Conservation (phyloP, 1,140 invertebrate species). For the Drosophila mauritiana region DNA sequence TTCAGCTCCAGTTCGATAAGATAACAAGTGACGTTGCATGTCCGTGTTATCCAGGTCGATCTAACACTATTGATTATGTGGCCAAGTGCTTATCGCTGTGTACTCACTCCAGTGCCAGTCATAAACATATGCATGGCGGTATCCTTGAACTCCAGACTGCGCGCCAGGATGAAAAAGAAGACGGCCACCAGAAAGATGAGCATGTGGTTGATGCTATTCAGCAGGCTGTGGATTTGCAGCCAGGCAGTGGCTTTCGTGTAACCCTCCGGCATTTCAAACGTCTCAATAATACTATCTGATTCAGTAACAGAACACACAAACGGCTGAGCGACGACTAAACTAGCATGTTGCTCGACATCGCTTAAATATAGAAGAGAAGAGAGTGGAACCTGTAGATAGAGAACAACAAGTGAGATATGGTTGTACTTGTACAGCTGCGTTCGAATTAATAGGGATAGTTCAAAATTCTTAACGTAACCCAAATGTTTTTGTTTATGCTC, state of each 20-base stretch:
- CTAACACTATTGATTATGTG: conserved; percentile 9
- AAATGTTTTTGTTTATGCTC: background rate
- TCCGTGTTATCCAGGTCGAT: conserved; percentile 7
- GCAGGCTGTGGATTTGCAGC: conserved; percentile 70
- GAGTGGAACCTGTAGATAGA: conserved; percentile 1
- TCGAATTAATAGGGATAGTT: background rate
- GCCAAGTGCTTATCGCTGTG: background rate
- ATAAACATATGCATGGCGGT: conserved; percentile 82
- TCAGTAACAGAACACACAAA: background rate
- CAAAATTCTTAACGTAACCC: rapidly evolving
- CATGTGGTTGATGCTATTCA: conserved; percentile 79
- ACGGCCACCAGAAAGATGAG: conserved; percentile 67
- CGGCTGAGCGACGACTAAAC: conserved; percentile 24
- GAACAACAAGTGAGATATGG: background rate
- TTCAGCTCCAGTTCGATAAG: conserved; percentile 25
- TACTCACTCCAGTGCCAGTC: conserved; percentile 69
- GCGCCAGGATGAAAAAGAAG: conserved; percentile 72
- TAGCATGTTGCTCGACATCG: background rate
- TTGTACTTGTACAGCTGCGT: background rate
- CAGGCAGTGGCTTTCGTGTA: conserved; percentile 30
- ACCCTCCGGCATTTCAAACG: conserved; percentile 42
- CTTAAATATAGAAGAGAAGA: conserved; percentile 25
- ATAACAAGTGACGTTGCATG: conserved; percentile 36
- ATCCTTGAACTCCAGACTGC: conserved; percentile 68
- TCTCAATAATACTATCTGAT: background rate